Conservation (phyloP, 2,113 vertebrate species). For the Chionomys nivalis region DNA sequence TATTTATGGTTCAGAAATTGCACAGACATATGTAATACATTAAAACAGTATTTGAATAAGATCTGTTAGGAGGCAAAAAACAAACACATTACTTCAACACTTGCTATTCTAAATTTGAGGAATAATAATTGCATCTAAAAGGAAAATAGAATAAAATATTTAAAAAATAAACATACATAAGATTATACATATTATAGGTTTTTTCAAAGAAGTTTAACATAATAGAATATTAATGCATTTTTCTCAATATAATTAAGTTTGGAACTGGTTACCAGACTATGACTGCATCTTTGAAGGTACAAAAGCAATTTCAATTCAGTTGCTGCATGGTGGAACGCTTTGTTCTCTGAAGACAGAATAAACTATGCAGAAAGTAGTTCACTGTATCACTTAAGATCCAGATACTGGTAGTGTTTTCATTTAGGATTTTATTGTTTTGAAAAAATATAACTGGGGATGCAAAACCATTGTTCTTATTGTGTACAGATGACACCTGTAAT, state of each 20-base stretch:
- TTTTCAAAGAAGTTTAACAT: background rate
- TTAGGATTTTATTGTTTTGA: background rate
- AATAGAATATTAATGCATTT: background rate
- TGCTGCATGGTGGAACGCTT: background rate
- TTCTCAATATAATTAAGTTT: slow-evolving; percentile 44
- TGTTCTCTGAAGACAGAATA: background rate
- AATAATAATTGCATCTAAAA: background rate
- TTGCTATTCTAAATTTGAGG: slow-evolving; percentile 18
- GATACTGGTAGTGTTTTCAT: slow-evolving; percentile 20
- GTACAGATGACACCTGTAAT: background rate
- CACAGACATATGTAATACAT: slow-evolving; percentile 11
- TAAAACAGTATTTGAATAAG: slow-evolving; percentile 26
- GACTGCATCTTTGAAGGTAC: background rate
- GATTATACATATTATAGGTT: background rate
- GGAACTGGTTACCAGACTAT: slow-evolving; percentile 20
- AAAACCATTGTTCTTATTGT: slow-evolving; percentile 12
- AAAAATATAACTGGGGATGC: background rate
- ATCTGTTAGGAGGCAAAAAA: background rate
- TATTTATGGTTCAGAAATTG: background rate
- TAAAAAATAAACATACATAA: background rate
- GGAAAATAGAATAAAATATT: background rate
- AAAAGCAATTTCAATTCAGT: slow-evolving; percentile 16
- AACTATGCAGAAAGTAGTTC: background rate
- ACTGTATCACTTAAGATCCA: background rate
- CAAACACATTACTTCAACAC: background rate